Conservation (phyloP, 2,797 vertebrate genomes). For the Esox masquinongy region DNA sequence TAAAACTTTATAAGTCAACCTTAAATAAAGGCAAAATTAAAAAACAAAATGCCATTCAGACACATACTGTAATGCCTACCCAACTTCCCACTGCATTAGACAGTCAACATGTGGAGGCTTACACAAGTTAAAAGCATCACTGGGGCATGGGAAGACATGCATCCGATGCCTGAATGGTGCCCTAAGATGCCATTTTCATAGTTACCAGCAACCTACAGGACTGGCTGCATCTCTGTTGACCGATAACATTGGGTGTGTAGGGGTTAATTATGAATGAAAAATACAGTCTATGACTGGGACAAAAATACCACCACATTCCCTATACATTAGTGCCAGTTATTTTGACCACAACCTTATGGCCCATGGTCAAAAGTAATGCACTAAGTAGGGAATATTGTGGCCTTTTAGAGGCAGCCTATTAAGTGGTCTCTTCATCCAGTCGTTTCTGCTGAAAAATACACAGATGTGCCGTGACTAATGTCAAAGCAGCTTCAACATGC, state of each 20-base stretch:
- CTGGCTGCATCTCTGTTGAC: neutral
- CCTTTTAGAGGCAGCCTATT: neutral
- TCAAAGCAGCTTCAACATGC: slow-evolving; percentile 17
- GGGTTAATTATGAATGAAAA: neutral
- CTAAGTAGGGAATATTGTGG: neutral
- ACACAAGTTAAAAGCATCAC: neutral
- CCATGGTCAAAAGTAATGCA: neutral
- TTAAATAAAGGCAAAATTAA: slow-evolving; percentile 34
- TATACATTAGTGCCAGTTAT: neutral
- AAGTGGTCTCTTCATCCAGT: slow-evolving; percentile 35
- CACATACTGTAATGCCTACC: slow-evolving; percentile 27
- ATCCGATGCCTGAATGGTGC: neutral
- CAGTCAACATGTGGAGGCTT: slow-evolving; percentile 6
- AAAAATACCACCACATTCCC: neutral
- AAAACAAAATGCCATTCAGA: slow-evolving; percentile 34
- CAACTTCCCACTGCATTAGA: slow-evolving; percentile 14
- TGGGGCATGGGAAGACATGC: neutral
- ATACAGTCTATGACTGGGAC: neutral
- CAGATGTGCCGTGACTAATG: neutral
- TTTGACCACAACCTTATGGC: neutral
- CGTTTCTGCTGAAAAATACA: slow-evolving; percentile 5
- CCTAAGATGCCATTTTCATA: neutral
- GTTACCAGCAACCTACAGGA: neutral
- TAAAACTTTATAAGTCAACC: too few relatives aligned
- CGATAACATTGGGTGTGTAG: neutral